Percentiles rank a stretch among this genome's conserved stretches.
These are phyloP conservation scores for Hemistola chrysoprasaria DNA, from an alignment of 2,888 invertebrate genomes.

Conservation along the genomic window DNA sequence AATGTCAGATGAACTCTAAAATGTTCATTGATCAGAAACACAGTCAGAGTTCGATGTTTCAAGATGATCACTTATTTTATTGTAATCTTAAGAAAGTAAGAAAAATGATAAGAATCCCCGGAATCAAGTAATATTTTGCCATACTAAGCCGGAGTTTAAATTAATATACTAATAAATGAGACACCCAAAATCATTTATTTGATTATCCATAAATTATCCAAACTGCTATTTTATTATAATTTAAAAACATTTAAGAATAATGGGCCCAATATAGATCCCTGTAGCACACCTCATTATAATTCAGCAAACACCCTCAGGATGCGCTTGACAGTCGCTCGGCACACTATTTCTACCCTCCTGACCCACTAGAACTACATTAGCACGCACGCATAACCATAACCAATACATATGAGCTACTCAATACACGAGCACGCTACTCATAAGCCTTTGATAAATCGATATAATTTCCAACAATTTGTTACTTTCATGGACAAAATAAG, in stretches of 20 bases:
- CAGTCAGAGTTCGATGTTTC: no score
- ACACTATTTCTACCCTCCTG: slow-evolving; percentile 57
- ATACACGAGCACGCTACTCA: slow-evolving; percentile 25
- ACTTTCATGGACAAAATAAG: slow-evolving; percentile 21
- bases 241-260: slow-evolving; percentile 5
- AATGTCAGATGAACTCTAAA: no score
- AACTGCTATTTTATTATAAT: slow-evolving; percentile 2
- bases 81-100: no score
- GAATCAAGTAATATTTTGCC: no score
- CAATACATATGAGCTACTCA: slow-evolving; percentile 35
- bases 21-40: no score
- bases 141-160: no score
- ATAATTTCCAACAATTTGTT: slow-evolving; percentile 5
- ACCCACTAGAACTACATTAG: slow-evolving; percentile 61
- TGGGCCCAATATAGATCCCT: slow-evolving; percentile 15
- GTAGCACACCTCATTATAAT: slow-evolving; percentile 52
- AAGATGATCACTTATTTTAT: no score
- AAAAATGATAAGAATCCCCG: no score
- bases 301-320: slow-evolving; percentile 49
- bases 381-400: slow-evolving; percentile 55
- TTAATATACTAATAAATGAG: no score
- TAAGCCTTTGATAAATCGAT: slow-evolving; percentile 32
- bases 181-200: no score
- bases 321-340: slow-evolving; percentile 38
- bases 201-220: no score